Percentiles rank a stretch among this genome's conserved stretches.
phyloP scores from a whole-genome alignment of 2,888 invertebrate genomes.

The Ypsolopha scabrella region DNA sequence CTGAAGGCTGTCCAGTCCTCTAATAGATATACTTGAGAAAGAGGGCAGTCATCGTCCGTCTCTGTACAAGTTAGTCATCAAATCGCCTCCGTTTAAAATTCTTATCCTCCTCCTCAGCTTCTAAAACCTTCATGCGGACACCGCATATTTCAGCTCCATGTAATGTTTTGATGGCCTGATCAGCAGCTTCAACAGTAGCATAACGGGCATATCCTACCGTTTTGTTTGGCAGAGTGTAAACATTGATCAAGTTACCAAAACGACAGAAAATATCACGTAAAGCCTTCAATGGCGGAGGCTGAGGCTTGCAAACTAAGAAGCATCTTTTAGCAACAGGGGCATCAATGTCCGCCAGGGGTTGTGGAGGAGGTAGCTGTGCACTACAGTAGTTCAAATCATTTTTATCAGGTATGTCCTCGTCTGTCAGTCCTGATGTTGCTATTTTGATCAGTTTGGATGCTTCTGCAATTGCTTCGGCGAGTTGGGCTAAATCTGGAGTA shows the following conservation, averaged over 20 bases:
- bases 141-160: conserved; percentile 93
- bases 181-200: conserved; percentile 79
- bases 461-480: conserved; percentile 82
- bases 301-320: conserved; percentile 74
- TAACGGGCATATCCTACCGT: conserved; percentile 95
- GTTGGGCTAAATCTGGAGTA: conserved; percentile 71
- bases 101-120: conserved; percentile 78
- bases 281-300: conserved; percentile 80
- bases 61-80: conserved; percentile 13
- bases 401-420: conserved; percentile 25
- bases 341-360: conserved; percentile 78
- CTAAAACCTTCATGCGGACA: conserved; percentile 87
- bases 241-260: conserved; percentile 91
- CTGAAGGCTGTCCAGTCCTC: neutral
- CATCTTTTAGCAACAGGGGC: conserved; percentile 75
- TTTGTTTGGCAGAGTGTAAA: conserved; percentile 88
- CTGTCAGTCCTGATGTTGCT: conserved; percentile 52
- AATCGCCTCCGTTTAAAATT: conserved; percentile 30
- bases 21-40: neutral
- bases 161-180: conserved; percentile 75
- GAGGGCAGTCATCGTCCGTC: conserved; percentile 8
- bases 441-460: conserved; percentile 81
- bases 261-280: conserved; percentile 91
- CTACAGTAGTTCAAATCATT: conserved; percentile 68
- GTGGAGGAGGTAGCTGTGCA: conserved; percentile 78